A percentile compares a stretch with the other conserved stretches of the same genome.
phyloP scores from a whole-genome alignment of 2,888 invertebrate genomes.

The Rhabditophanes sp. region DNA sequence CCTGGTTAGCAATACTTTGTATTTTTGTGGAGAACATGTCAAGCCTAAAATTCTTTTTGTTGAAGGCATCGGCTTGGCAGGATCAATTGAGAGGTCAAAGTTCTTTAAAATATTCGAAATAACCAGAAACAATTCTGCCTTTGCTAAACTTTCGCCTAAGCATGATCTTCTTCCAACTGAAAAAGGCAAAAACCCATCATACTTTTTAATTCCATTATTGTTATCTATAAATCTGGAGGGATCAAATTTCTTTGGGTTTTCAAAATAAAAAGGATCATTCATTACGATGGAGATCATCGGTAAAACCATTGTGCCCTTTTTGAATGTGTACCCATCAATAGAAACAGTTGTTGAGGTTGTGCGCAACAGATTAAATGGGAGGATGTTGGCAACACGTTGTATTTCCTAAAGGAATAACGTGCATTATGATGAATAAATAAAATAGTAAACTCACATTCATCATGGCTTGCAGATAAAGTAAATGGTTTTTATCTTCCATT shows the following conservation, averaged over 20 bases:
- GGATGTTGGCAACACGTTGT: conserved; percentile 42
- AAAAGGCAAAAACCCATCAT: conserved; percentile 35
- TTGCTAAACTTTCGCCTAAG: conserved; percentile 36
- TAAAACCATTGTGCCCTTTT: conserved; percentile 30
- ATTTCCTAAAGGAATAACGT: conserved; percentile 24
- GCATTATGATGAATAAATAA: conserved; percentile 4
- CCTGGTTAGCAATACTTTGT: no score
- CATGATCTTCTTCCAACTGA: conserved; percentile 35
- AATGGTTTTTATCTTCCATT: conserved; percentile 17
- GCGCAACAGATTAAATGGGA: conserved; percentile 40
- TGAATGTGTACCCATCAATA: conserved; percentile 34
- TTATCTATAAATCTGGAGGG: conserved; percentile 41
- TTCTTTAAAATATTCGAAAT: conserved; percentile 32
- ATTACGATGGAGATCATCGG: conserved; percentile 39
- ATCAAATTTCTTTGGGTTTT: conserved; percentile 31
- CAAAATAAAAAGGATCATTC: conserved; percentile 31
- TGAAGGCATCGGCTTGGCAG: conserved; percentile 10
- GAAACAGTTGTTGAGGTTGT: conserved; percentile 24
- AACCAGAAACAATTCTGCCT: conserved; percentile 36
- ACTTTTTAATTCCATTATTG: conserved; percentile 18
- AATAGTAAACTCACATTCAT: conserved; percentile 20
- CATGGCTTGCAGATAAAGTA: conserved; percentile 33
- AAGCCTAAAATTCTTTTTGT: conserved; percentile 26
- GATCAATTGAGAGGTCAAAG: conserved; percentile 19
- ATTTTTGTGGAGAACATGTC: conserved; percentile 30